These are phyloP conservation scores for Ageneiosus marmoratus DNA, from an alignment of 2,113 vertebrate species.

Conservation along the genomic window DNA sequence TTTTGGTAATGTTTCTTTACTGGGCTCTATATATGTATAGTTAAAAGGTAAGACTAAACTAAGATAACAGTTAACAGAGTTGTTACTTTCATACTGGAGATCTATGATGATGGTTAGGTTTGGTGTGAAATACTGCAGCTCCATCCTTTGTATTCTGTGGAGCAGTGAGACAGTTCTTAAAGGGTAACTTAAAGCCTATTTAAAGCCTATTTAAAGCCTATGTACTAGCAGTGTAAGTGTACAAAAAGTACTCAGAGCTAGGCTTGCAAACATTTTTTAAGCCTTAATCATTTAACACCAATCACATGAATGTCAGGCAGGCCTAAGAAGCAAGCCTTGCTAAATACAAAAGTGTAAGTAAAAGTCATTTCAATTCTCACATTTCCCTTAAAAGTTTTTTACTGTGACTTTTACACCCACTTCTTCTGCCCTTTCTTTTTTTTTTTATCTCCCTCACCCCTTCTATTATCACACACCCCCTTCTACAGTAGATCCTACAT, in stretches of 20 bases:
- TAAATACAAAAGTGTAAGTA: slow-evolving; percentile 5
- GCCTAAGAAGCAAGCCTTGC: not conserved
- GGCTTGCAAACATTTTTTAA: not conserved
- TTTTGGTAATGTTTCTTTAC: not conserved
- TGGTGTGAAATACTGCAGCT: not conserved
- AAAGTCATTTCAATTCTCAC: slow-evolving; percentile 16
- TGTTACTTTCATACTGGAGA: not conserved
- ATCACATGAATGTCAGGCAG: slow-evolving; percentile 31
- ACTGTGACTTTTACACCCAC: slow-evolving; percentile 41
- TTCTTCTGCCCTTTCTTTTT: slow-evolving; percentile 33
- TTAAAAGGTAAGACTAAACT: not conserved
- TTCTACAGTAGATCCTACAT: slow-evolving; percentile 58
- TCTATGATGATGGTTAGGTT: not conserved
- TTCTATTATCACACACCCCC: slow-evolving; percentile 48
- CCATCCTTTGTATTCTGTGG: not conserved
- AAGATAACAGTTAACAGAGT: slow-evolving; percentile 9
- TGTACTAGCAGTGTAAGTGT: slow-evolving; percentile 26
- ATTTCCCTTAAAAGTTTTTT: slow-evolving; percentile 6
- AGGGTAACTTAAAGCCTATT: slow-evolving; percentile 36
- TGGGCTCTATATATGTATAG: not conserved
- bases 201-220: slow-evolving; percentile 39
- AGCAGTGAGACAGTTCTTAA: slow-evolving; percentile 23
- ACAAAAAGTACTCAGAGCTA: not conserved
- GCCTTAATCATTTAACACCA: slow-evolving; percentile 19
- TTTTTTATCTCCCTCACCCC: slow-evolving; percentile 49